Percentiles rank a stretch among this genome's conserved stretches.
These are phyloP conservation scores for Egretta garzetta DNA, from an alignment of 2,113 vertebrate species.

Conservation along the genomic window DNA sequence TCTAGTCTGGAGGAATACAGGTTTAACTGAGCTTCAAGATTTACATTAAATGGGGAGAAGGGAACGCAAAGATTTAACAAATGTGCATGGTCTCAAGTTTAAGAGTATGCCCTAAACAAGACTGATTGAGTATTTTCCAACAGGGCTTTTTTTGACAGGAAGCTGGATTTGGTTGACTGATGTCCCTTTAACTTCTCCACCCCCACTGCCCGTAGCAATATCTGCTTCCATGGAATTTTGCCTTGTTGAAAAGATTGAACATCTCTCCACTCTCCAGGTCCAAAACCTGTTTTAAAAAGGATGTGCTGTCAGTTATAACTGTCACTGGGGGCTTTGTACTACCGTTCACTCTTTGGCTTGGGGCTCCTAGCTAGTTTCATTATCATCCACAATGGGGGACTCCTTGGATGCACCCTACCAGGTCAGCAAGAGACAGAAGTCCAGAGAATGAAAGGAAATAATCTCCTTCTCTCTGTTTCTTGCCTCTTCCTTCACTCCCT, in stretches of 20 bases:
- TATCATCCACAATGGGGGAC: not conserved
- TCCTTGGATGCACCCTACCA: not conserved
- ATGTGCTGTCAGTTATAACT: not conserved
- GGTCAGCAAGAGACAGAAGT: not conserved
- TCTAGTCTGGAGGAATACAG: not conserved
- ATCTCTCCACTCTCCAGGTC: not conserved
- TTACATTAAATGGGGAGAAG: not conserved
- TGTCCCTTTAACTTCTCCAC: not conserved
- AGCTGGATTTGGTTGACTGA: not conserved
- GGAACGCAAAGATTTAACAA: not conserved
- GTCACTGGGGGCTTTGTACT: not conserved
- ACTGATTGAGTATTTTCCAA: not conserved
- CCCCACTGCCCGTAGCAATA: not conserved
- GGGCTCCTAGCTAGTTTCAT: not conserved
- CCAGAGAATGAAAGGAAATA: not conserved
- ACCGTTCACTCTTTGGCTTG: not conserved
- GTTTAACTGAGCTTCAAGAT: not conserved
- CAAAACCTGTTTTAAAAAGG: not conserved
- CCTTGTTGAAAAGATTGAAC: not conserved
- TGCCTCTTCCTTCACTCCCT: not conserved
- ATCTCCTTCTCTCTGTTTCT: not conserved
- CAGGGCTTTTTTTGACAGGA: not conserved
- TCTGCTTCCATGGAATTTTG: constrained; percentile 4
- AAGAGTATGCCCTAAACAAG: not conserved
- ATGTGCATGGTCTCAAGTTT: not conserved